Percentiles rank a stretch among this genome's conserved stretches.
phyloP scores from a whole-genome alignment of 2,113 vertebrate genomes.

The Procavia capensis region DNA sequence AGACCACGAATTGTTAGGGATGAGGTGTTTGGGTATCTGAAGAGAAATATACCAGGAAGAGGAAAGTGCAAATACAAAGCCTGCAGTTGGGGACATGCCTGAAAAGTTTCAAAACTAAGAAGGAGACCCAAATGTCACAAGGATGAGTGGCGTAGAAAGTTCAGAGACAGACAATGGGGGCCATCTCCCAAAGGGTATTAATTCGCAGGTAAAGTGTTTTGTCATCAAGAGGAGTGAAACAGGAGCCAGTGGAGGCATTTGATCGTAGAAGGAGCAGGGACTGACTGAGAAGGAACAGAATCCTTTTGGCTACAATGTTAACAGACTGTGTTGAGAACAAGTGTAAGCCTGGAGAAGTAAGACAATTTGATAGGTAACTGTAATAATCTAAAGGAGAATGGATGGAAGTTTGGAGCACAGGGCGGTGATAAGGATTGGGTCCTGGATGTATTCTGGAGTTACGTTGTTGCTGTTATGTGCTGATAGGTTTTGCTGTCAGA shows the following conservation, averaged over 20 bases:
- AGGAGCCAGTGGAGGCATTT: not conserved
- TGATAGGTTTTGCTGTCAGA: not conserved
- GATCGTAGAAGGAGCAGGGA: fast-evolving
- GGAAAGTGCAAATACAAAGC: not conserved
- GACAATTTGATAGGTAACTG: not conserved
- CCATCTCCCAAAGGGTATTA: not conserved
- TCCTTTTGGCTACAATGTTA: not conserved
- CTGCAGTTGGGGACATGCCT: no score
- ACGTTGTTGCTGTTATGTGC: no score
- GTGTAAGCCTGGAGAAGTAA: not conserved
- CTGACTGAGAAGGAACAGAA: no score
- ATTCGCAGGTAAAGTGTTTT: fast-evolving
- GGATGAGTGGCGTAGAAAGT: not conserved
- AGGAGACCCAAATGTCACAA: not conserved
- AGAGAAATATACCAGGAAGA: not conserved
- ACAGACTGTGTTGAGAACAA: not conserved
- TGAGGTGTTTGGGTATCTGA: not conserved
- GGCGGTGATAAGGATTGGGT: not conserved
- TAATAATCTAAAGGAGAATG: not conserved
- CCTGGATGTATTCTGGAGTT: not conserved
- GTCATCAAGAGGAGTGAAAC: not conserved
- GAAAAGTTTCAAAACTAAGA: not conserved
- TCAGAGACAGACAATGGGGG: not conserved
- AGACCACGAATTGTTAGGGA: no score
- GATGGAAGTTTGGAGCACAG: not conserved